Evolutionary conservation across 2,888 invertebrate genomes (phyloP), one percentile per base, ranked within the genome.

Genomic region (Drosophila aldrichi): DNA sequence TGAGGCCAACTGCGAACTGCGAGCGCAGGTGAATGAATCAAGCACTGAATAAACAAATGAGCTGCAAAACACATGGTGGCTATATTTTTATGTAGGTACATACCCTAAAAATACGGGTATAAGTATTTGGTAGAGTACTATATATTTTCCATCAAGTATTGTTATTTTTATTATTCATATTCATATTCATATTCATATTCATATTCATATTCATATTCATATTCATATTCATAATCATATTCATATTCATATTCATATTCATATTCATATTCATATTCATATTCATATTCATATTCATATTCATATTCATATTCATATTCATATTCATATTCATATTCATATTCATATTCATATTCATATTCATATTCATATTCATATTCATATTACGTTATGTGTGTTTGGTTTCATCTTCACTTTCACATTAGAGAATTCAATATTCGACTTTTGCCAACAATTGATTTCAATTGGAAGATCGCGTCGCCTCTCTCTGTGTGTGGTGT

Each of bases 11-110:
- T 63, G 62, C 29, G 65, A 65, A 61, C 70, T 71, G 61, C n/a
- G 65, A 51, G 68, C 60, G 77, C 80, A 77, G 77, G 77, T 81
- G 84, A 82, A 82, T 80, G 87, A 86, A 82, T 81, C 81, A 83
- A 79, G 79, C 79, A 55, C 62, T 85, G 85, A 67, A 88, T 87
- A 82, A 86, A 74, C 83, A 83, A 85, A 88, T 78, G 78, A 73
- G 73, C 81, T 66, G 68, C 68, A 70, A 62, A 66, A 65, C 63
- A 62, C 56, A 65, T 63, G 51, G 54, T 60, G 77, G 71, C 77
- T 56, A 49, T 80, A 70, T 69, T 58, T 67, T 52, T 66, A 61
- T 63, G 43, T 74, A 41, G 41, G 10, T 18, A 2, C 8, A 20
- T 58, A 25, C 68, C n/a, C 68, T 68, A 3, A 7, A 18, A 5